Base-by-base conservation (phyloP, 2,888 invertebrate genomes). In the Drosophila merina region DNA sequence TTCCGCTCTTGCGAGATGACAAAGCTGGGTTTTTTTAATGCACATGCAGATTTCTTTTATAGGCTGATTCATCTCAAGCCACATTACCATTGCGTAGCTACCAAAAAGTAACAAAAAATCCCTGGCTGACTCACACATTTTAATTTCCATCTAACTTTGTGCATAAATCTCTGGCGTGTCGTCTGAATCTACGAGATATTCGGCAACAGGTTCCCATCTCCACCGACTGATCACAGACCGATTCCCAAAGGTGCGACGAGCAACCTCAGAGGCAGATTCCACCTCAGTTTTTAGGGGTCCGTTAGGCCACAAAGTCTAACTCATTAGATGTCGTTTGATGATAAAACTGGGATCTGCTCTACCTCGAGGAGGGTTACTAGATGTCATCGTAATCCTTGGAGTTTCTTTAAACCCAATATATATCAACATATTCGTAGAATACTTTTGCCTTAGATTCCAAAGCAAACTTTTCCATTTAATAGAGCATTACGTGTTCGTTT, bases 301-400 rank as follows among this genome's bases (percentile, higher is more conserved):
- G 76, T 73, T 70, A 77, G 57, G 52, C 69, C 62, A 66, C 63
- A 63, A 69, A 71, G 88, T 83, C 86, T 82, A 75, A 81, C 75
- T 88, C 88, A 84, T 84, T 84, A 81, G 88, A 84, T 84, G 88
- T 88, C 87, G 78, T 81, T 84, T 75, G 85, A 72, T 84, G 84
- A 84, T 84, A 87, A 88, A 64, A 55, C 48, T 58, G 51, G 26
- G 10, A 1, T 3, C 28, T 83, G 64, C 86, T 7, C 84, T 86
- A 8, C 6, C 10, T 0, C 0, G 4, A 9, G 0, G 7, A 5
- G 31, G n/a, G 9, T 31, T 3, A 9, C 2, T 20, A 9, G 14
- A 0, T 20, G 9, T 12, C 6, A 12, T 1, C 20, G 1, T 20
- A 20, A 20, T 20, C 20, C 20, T 2, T 2, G 1, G 20, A 20